These are phyloP conservation scores for Notarius lentiginosus DNA, from an alignment of 2,113 vertebrate genomes.

Conservation along the genomic window DNA sequence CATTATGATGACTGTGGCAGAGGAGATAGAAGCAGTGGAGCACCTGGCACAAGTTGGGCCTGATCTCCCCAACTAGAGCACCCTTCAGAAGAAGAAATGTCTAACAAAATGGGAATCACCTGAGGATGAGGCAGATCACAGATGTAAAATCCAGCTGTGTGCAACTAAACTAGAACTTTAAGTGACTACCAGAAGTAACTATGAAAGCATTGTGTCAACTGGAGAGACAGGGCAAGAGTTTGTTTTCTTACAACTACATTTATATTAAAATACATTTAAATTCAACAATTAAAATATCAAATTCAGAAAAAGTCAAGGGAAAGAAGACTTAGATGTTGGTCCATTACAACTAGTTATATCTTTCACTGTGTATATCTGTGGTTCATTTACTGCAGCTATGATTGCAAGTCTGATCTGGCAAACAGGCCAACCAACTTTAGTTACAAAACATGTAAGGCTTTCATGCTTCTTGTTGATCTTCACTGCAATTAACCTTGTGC, in stretches of 20 bases:
- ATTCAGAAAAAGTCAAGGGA: not conserved
- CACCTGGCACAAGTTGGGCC: not conserved
- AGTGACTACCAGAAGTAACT: not conserved
- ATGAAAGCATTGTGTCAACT: not conserved
- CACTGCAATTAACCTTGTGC: slow-evolving; percentile 6
- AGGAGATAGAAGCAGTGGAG: not conserved
- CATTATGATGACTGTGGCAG: not conserved
- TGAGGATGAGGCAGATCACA: not conserved
- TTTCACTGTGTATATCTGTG: not conserved
- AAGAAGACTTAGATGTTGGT: not conserved
- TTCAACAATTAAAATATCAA: not conserved
- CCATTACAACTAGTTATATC: not conserved
- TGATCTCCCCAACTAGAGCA: not conserved
- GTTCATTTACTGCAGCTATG: not conserved
- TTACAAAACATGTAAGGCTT: not conserved
- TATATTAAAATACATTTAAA: not conserved
- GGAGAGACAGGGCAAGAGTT: not conserved
- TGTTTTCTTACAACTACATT: not conserved
- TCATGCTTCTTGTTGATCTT: slow-evolving; percentile 1
- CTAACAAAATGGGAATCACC: not conserved
- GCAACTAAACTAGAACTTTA: not conserved
- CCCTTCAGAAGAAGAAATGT: not conserved
- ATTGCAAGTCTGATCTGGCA: not conserved
- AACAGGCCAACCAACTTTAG: not conserved
- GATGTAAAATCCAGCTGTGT: not conserved